Conservation (phyloP, 1,140 invertebrate genomes). For the Mizuhopecten yessoensis region DNA sequence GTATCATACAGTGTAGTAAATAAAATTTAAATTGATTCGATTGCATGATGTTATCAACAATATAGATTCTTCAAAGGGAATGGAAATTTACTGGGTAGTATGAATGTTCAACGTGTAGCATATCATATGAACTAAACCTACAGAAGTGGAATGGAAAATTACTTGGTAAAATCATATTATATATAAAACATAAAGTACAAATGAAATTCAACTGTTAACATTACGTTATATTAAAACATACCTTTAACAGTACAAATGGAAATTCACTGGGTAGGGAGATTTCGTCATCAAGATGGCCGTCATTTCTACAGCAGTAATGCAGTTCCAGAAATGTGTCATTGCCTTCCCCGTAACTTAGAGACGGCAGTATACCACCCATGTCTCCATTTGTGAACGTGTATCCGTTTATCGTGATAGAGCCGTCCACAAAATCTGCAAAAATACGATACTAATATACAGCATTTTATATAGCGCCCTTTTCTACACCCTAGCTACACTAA, state of each 20-base stretch:
- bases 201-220: background rate
- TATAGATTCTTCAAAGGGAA: no score
- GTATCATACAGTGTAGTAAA: no score
- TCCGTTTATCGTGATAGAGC: background rate
- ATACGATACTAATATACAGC: no score
- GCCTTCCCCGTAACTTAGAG: background rate
- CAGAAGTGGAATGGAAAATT: background rate
- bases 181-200: no score
- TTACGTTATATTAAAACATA: background rate
- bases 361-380: background rate
- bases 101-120: no score
- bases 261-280: background rate
- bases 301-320: background rate
- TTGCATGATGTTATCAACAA: no score
- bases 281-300: background rate
- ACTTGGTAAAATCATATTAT: background rate
- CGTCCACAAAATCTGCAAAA: background rate
- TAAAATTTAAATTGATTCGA: no score
- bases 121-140: no score
- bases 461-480: no score
- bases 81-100: no score
- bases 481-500: no score
- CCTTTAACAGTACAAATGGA: background rate
- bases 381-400: background rate
- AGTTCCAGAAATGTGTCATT: background rate